Percentiles rank a stretch among this genome's conserved stretches.
Conservation (phyloP, 1,140 invertebrate species). For the Neodiprion pinetum region DNA sequence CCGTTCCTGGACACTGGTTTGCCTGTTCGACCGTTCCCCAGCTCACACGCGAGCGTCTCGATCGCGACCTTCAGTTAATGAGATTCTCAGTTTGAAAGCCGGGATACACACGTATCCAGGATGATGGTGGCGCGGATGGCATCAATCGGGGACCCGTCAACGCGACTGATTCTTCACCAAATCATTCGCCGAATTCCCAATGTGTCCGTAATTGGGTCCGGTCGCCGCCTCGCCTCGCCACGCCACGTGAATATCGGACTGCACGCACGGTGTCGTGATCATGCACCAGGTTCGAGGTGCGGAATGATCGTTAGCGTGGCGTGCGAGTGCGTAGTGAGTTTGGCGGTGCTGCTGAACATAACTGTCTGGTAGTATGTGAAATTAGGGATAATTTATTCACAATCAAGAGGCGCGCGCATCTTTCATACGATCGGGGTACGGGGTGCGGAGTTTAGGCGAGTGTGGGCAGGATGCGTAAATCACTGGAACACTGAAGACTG, state of each 20-base stretch:
- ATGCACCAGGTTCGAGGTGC: no score
- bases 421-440: neutral
- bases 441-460: neutral
- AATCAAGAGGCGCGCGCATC: conserved; percentile 1
- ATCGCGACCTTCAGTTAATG: conserved; percentile 48
- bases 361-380: neutral
- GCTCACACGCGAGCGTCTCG: conserved; percentile 38
- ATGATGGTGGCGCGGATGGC: no score
- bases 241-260: no score
- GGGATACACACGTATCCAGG: neutral
- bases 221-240: no score
- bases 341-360: neutral
- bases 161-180: no score
- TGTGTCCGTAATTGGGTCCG: no score
- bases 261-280: no score
- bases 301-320: neutral
- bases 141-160: no score
- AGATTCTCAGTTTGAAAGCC: conserved; percentile 24
- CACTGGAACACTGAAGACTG: neutral
- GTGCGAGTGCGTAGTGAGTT: conserved; percentile 1
- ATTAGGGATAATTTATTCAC: conserved; percentile 7
- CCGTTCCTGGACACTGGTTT: conserved; percentile 37
- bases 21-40: conserved; percentile 36
- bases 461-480: conserved; percentile 1
- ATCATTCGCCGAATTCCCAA: no score